A percentile compares a stretch with the other conserved stretches of the same genome.
phyloP scores from a whole-genome alignment of 1,140 invertebrate species.

The Rhyacophila brunnea region DNA sequence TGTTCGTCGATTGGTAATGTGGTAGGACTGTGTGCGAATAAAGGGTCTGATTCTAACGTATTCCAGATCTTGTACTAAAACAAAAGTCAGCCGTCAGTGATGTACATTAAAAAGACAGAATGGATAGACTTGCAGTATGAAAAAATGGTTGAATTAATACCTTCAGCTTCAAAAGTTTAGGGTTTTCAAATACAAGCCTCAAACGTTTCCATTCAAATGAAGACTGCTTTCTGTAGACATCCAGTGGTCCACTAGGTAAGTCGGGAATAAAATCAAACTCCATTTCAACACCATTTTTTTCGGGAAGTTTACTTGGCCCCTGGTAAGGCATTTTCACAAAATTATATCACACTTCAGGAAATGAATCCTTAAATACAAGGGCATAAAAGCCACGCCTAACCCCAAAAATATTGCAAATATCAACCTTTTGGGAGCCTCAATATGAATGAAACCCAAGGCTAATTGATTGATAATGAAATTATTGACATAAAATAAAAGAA shows the following conservation, averaged over 20 bases:
- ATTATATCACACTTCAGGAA: not conserved
- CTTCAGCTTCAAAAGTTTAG: slow-evolving; percentile 70
- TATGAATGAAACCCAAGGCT: not conserved
- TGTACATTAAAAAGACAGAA: not conserved
- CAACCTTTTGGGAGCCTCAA: slow-evolving; percentile 16
- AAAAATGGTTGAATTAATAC: slow-evolving; percentile 46
- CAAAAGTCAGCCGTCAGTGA: slow-evolving; percentile 17
- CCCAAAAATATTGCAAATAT: slow-evolving; percentile 19
- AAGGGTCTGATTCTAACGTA: slow-evolving; percentile 75
- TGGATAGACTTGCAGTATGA: not conserved
- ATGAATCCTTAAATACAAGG: slow-evolving; percentile 7
- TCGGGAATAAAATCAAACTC: slow-evolving; percentile 48
- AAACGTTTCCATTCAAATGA: slow-evolving; percentile 80
- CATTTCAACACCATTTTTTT: not conserved
- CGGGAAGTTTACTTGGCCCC: not conserved
- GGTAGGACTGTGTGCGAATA: slow-evolving; percentile 64
- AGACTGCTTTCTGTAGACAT: slow-evolving; percentile 68
- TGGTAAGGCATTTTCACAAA: slow-evolving; percentile 10
- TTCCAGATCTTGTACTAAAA: slow-evolving; percentile 80
- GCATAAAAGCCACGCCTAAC: slow-evolving; percentile 24
- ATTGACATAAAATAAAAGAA: too few species aligned
- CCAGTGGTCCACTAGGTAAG: slow-evolving; percentile 67
- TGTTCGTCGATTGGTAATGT: slow-evolving; percentile 71
- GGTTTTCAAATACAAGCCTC: slow-evolving; percentile 69
- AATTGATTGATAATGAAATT: too few species aligned